phyloP scores from a whole-genome alignment of 30 jellyfish, hydroid and myxozoan species.

The Nemopilema nomurai region DNA sequence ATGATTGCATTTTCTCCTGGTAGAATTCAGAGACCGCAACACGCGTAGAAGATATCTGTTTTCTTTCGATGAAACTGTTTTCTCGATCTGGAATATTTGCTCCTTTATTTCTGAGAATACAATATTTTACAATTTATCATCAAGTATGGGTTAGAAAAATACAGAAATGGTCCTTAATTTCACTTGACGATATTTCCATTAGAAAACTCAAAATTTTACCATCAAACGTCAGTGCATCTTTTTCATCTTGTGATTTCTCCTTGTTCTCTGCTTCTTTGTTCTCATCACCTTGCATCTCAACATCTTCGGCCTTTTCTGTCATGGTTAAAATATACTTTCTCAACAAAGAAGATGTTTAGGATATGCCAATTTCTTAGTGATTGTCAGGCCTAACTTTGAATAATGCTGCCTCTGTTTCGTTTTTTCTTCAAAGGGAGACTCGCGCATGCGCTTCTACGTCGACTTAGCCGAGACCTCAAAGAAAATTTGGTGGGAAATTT shows the following conservation, averaged over 20 bases:
- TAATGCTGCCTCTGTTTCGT: not conserved
- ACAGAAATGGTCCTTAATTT: not conserved
- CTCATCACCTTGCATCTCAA: slow-evolving; percentile 83
- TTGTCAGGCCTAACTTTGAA: not conserved
- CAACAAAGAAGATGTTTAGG: too few relatives aligned
- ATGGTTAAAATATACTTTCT: too few relatives aligned
- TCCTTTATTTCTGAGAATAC: slow-evolving; percentile 75
- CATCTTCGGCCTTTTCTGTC: slow-evolving; percentile 60
- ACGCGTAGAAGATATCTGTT: slow-evolving; percentile 84
- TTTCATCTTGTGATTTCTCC: slow-evolving; percentile 78
- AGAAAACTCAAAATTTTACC: slow-evolving; percentile 26
- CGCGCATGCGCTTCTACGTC: not conserved
- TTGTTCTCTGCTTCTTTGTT: slow-evolving; percentile 32
- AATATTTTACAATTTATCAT: not conserved
- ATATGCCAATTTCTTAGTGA: not conserved
- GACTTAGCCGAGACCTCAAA: not conserved
- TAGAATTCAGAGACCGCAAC: slow-evolving; percentile 72
- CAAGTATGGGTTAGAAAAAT: not conserved
- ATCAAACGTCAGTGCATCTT: slow-evolving; percentile 76
- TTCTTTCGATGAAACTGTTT: slow-evolving; percentile 81
- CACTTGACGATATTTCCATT: too few relatives aligned
- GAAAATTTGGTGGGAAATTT: not conserved
- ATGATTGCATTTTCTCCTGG: slow-evolving; percentile 86
- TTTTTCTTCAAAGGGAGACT: not conserved
- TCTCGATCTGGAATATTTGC: slow-evolving; percentile 87